Conservation (phyloP, 2,113 vertebrate species). For the Aix galericulata region DNA sequence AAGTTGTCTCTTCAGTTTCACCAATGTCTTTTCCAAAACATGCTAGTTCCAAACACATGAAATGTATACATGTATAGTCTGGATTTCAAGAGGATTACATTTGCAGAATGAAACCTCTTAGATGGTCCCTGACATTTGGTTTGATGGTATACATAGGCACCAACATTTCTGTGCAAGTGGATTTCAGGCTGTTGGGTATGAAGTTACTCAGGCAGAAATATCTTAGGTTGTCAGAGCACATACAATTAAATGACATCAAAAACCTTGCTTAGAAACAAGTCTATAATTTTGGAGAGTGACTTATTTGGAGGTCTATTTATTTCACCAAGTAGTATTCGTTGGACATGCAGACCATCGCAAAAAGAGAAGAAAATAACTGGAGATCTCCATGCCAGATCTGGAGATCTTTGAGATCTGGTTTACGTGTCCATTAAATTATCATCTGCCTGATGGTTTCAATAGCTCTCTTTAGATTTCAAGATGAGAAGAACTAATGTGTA, state of each 20-base stretch:
- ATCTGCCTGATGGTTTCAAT: neutral
- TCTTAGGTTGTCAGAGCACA: neutral
- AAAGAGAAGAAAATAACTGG: neutral
- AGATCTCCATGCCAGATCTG: neutral
- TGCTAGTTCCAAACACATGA: neutral
- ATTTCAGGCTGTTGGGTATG: neutral
- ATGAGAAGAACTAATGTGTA: neutral
- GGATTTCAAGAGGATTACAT: neutral
- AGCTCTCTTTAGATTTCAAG: neutral
- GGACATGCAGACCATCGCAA: neutral
- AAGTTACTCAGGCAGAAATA: neutral
- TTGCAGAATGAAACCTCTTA: neutral
- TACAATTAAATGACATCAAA: neutral
- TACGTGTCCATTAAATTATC: neutral
- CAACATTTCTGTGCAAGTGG: neutral
- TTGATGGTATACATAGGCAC: neutral
- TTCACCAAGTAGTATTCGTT: neutral
- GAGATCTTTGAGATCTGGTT: neutral
- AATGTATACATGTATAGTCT: neutral
- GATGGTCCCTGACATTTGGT: neutral
- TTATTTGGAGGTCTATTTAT: neutral
- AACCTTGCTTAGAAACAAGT: neutral
- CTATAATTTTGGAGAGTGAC: rapidly evolving
- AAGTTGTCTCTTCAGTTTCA: neutral
- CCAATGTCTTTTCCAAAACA: neutral